These are phyloP conservation scores for Cynocephalus volans DNA, from an alignment of 2,113 vertebrate species.

Conservation along the genomic window DNA sequence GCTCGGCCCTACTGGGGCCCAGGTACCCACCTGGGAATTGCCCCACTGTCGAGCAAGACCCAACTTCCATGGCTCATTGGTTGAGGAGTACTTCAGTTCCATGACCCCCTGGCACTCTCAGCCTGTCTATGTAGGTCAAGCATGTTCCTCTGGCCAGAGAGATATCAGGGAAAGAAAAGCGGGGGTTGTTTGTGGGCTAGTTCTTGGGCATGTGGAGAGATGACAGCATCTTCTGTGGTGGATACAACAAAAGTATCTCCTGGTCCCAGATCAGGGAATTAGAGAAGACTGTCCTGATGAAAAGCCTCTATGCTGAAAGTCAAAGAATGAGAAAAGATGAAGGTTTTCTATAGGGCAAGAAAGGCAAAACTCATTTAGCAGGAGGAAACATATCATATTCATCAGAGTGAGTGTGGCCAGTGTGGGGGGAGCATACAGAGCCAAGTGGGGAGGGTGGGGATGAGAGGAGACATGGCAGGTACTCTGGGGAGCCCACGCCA, in stretches of 20 bases:
- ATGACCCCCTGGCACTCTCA: neutral
- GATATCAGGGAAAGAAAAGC: neutral
- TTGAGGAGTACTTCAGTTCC: rapidly evolving
- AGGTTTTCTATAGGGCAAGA: neutral
- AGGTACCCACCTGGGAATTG: neutral
- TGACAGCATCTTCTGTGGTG: neutral
- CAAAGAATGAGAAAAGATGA: neutral
- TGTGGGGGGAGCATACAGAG: neutral
- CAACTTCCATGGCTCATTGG: neutral
- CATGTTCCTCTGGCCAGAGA: neutral
- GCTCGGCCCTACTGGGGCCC: neutral
- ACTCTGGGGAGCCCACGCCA: neutral
- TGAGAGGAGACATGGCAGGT: neutral
- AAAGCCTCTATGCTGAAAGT: neutral
- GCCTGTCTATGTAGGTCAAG: neutral
- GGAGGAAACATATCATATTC: neutral
- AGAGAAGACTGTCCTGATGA: neutral
- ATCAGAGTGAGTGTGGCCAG: neutral
- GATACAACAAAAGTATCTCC: no score
- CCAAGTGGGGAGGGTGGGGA: neutral
- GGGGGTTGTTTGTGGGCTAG: neutral
- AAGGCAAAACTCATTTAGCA: neutral
- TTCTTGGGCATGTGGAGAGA: no score
- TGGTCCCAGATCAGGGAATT: neutral
- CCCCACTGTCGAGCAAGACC: neutral